Percentiles rank a stretch among this genome's conserved stretches.
phyloP scores from a whole-genome alignment of 1,140 invertebrate species.

The Drosophila kanapiae region DNA sequence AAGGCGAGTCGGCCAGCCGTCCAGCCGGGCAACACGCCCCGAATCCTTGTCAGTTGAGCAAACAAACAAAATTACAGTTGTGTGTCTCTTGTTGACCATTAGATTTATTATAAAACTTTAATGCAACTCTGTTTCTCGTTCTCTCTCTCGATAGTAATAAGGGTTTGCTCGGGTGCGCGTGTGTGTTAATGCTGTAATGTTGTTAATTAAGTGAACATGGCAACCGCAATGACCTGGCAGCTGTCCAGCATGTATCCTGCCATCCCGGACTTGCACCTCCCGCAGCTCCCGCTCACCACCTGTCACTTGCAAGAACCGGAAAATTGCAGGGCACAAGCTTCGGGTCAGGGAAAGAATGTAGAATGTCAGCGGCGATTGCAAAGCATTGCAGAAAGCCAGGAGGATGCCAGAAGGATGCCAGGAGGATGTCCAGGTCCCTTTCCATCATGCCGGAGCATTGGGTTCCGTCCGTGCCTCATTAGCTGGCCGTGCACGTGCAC shows the following conservation, averaged over 20 bases:
- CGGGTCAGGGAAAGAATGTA: constrained; percentile 18
- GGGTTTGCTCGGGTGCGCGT: constrained; percentile 5
- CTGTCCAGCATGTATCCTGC: constrained; percentile 37
- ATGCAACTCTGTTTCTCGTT: constrained; percentile 14
- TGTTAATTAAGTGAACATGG: constrained; percentile 71
- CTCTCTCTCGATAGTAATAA: constrained; percentile 1
- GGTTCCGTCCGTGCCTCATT: constrained; percentile 53
- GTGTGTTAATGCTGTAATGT: constrained; percentile 63
- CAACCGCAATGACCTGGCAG: constrained; percentile 42
- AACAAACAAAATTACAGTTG: constrained; percentile 63
- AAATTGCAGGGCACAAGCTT: constrained; percentile 1
- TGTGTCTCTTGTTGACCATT: constrained; percentile 59
- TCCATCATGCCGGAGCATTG: constrained; percentile 18
- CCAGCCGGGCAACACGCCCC: constrained; percentile 5
- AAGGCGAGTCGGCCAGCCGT: constrained; percentile 21
- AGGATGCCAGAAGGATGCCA: background rate
- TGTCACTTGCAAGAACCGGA: constrained; percentile 52
- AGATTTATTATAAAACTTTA: constrained; percentile 61
- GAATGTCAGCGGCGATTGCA: constrained; percentile 53
- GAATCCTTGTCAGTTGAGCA: constrained; percentile 18
- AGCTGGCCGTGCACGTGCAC: constrained; percentile 75
- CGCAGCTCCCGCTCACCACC: background rate
- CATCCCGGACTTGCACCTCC: background rate
- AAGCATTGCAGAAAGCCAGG: constrained; percentile 33
- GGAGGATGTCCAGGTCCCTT: constrained; percentile 6